Evolutionary conservation across 2,797 vertebrate species (phyloP).

Genomic region (Poeciliopsis gracilis): DNA sequence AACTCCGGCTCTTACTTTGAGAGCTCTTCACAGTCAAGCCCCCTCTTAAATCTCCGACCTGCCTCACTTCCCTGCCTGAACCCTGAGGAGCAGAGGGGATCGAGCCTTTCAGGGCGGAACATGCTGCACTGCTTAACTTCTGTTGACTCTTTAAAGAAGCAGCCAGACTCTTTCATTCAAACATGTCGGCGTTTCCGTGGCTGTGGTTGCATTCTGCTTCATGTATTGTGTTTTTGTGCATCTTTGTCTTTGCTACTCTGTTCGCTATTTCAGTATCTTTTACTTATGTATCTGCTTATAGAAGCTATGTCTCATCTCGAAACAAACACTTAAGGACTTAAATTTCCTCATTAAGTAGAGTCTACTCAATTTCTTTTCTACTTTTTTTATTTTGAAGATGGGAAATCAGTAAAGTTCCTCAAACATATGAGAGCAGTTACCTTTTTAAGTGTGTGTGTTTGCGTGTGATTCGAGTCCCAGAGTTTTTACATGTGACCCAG

Average conservation of each 20-base stretch:
- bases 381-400: background rate
- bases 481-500: constrained; percentile 58
- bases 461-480: constrained; percentile 63
- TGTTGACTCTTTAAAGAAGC: background rate
- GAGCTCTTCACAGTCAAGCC: constrained; percentile 1
- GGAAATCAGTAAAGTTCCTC: background rate
- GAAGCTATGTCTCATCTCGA: background rate
- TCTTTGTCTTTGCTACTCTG: background rate
- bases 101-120: background rate
- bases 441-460: constrained; percentile 16
- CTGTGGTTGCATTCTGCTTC: background rate
- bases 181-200: background rate
- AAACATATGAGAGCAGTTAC: constrained; percentile 9
- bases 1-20: background rate
- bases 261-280: background rate
- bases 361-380: background rate
- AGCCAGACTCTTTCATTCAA: background rate
- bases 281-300: background rate
- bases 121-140: background rate
- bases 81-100: background rate
- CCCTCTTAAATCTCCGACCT: background rate
- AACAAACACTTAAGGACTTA: background rate
- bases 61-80: background rate
- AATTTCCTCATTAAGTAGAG: background rate
- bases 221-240: background rate